A percentile compares a stretch with the other conserved stretches of the same genome.
Conservation (phyloP, 2,113 vertebrate species). For the Rissa tridactyla region DNA sequence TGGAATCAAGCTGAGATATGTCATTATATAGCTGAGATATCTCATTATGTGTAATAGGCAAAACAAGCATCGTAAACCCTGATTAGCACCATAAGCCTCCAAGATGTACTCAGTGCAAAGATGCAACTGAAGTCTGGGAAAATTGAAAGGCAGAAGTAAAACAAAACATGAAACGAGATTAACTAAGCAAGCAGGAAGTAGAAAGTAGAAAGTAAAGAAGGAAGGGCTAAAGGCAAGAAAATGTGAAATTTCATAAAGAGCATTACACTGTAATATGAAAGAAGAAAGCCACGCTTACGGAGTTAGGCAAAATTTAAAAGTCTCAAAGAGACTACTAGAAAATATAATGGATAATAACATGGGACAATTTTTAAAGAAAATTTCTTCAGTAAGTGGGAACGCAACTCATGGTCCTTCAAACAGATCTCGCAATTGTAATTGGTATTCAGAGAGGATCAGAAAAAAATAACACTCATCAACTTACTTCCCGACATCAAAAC, state of each 20-base stretch:
- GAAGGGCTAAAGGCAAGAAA: background rate
- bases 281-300: background rate
- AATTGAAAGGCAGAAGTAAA: background rate
- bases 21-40: conserved; percentile 7
- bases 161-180: background rate
- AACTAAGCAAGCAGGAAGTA: background rate
- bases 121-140: background rate
- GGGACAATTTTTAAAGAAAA: background rate
- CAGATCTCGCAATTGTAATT: background rate
- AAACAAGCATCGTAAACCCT: background rate
- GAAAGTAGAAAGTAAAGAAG: background rate
- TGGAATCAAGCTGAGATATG: conserved; percentile 2
- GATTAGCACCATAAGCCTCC: background rate
- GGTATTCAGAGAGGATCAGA: background rate
- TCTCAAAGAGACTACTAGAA: background rate
- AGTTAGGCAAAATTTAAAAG: background rate
- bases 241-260: background rate
- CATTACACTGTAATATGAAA: background rate
- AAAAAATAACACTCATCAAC: background rate
- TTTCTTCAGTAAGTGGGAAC: background rate
- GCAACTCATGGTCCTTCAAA: background rate
- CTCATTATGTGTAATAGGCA: background rate
- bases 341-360: background rate
- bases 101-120: background rate
- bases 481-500: background rate